Evolutionary conservation across 2,113 vertebrate species (phyloP).

Genomic region (Sceloporus undulatus): DNA sequence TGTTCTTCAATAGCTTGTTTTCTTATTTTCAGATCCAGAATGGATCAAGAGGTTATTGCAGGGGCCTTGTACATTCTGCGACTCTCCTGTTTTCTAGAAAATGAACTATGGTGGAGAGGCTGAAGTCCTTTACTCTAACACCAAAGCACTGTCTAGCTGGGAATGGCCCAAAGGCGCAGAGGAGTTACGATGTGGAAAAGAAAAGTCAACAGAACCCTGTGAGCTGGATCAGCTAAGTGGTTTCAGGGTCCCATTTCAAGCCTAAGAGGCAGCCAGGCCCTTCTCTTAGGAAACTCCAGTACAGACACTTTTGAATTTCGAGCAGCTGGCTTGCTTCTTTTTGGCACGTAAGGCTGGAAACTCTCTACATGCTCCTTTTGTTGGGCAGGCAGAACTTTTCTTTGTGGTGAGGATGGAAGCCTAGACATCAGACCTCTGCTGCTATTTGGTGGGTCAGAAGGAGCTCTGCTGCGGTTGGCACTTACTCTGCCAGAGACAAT

Average conservation of each 20-base stretch:
- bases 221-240: neutral
- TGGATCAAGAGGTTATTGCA: conserved; percentile 95
- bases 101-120: neutral
- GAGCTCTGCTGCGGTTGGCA: neutral
- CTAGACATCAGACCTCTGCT: neutral
- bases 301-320: neutral
- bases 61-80: conserved; percentile 92
- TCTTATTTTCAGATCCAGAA: conserved; percentile 87
- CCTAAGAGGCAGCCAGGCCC: conserved; percentile 13
- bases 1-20: conserved; percentile 48
- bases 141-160: conserved; percentile 9
- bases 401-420: conserved; percentile 3
- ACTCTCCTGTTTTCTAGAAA: conserved; percentile 91
- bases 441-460: conserved; percentile 37
- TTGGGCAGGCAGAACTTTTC: neutral
- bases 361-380: neutral
- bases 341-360: conserved; percentile 19
- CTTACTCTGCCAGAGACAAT: neutral
- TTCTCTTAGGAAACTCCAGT: neutral
- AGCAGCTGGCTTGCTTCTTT: conserved; percentile 14
- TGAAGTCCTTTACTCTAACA: conserved; percentile 6
- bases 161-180: neutral
- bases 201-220: conserved; percentile 18
- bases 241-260: neutral
- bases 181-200: neutral